These are phyloP conservation scores for Andrena marginata DNA, from an alignment of 2,888 invertebrate genomes.

Conservation along the genomic window DNA sequence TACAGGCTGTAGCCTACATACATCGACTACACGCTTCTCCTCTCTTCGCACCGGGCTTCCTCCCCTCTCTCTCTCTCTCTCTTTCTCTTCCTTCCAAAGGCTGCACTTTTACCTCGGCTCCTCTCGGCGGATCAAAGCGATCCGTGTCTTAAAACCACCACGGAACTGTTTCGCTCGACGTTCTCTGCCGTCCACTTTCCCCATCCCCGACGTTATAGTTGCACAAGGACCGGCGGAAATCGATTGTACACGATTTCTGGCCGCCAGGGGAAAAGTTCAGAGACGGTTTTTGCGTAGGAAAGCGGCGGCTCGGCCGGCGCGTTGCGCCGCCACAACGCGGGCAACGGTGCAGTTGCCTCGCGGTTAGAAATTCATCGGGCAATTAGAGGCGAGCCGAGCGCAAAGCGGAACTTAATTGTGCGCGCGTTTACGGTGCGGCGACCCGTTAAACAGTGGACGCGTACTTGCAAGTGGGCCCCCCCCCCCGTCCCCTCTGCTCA, in stretches of 20 bases:
- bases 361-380: constrained; percentile 62
- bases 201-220: not conserved
- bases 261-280: not conserved
- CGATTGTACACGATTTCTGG: not conserved
- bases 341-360: constrained; percentile 20
- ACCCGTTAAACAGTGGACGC: constrained; percentile 38
- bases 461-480: constrained; percentile 29
- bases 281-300: not conserved
- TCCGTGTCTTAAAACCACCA: not conserved
- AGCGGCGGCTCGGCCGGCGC: not conserved
- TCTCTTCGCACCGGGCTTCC: constrained; percentile 22
- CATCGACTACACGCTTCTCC: constrained; percentile 40
- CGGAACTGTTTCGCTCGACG: not conserved
- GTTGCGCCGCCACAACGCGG: too few species aligned
- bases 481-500: constrained; percentile 26
- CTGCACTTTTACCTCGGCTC: constrained; percentile 38
- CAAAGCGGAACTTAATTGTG: constrained; percentile 79
- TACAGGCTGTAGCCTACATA: constrained; percentile 63
- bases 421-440: constrained; percentile 50
- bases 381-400: constrained; percentile 75
- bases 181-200: not conserved
- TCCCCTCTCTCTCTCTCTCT: constrained; percentile 16
- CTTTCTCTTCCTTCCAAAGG: constrained; percentile 27
- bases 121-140: not conserved
- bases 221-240: constrained; percentile 6